Evolutionary conservation across 1,140 invertebrate species (phyloP), one percentile per base, ranked within the genome.

Genomic region (Trypoxylus dichotomus): DNA sequence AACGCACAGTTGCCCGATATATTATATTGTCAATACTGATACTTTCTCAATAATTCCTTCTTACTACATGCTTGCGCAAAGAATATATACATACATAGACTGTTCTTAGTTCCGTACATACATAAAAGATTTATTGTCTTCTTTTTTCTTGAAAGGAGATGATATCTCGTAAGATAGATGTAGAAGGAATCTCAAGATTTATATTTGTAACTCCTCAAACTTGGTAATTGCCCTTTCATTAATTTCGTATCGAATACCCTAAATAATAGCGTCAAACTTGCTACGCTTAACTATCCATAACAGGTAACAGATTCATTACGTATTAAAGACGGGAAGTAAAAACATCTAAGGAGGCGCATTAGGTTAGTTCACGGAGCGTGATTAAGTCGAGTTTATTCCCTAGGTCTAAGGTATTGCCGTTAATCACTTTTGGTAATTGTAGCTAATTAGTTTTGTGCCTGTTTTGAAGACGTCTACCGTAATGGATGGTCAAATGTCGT

Each of bases 401-500:
- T 47, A 47, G 43, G 43, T 19, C 43, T 47, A 47, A 47, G 43
- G 43, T 47, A 47, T 47, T 78, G 77, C 75, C 58, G 77, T 78
- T 78, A 78, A 75, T 74, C 75, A 78, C 75, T 75, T 74, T 78
- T 74, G 73, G 43, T 47, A 47, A 47, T 78, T 78, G 75, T 75
- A 63, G 80, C 78, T 79, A 81, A 47, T 47, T 47, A 47, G 43
- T 47, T 47, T 47, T 47, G 43, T 82, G 82, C 82, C 81, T 81
- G 81, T 82, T 83, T 80, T 75, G 74, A 79, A 74, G 79, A 79
- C 79, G 77, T 79, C 43, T 82, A 76, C 79, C 79, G 75, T 81
- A 83, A 83, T 83, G 81, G 81, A 83, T 83, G 82, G 82, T 83
- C 82, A 83, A 82, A 83, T 82, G 82, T 83, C 82, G 79, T 79